A percentile compares a stretch with the other conserved stretches of the same genome.
These are phyloP conservation scores for Diceros bicornis DNA, from an alignment of 2,797 vertebrate genomes.

Conservation along the genomic window DNA sequence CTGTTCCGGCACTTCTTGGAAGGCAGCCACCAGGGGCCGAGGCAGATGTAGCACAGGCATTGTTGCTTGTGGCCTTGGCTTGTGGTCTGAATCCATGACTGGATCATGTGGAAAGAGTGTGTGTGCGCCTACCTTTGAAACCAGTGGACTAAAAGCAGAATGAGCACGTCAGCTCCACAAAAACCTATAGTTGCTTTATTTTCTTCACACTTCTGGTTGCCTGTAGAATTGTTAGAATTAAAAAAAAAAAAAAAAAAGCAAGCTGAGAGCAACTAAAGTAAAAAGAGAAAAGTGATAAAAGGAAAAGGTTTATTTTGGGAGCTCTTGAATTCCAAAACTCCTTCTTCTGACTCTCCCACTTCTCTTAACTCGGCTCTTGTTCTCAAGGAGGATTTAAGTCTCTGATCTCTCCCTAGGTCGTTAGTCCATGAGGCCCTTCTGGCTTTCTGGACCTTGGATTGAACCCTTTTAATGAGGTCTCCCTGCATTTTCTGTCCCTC, in stretches of 20 bases:
- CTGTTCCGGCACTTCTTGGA: slow-evolving; percentile 56
- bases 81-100: neutral
- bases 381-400: neutral
- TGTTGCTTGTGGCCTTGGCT: neutral
- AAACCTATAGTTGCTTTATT: neutral
- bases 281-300: slow-evolving; percentile 60
- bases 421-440: neutral
- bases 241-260: neutral
- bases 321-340: neutral
- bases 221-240: slow-evolving; percentile 35
- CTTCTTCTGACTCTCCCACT: neutral
- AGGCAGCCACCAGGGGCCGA: neutral
- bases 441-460: neutral
- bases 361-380: neutral
- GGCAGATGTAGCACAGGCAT: neutral
- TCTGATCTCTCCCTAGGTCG: neutral
- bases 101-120: neutral
- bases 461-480: neutral
- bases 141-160: neutral
- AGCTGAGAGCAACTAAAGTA: neutral
- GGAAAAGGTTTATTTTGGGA: slow-evolving; percentile 58
- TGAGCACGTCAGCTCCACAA: neutral
- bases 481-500: neutral
- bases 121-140: neutral
- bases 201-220: neutral